Base-by-base conservation (phyloP, 1,140 invertebrate species). In the Pachyrhynchus sulphureomaculatus region DNA sequence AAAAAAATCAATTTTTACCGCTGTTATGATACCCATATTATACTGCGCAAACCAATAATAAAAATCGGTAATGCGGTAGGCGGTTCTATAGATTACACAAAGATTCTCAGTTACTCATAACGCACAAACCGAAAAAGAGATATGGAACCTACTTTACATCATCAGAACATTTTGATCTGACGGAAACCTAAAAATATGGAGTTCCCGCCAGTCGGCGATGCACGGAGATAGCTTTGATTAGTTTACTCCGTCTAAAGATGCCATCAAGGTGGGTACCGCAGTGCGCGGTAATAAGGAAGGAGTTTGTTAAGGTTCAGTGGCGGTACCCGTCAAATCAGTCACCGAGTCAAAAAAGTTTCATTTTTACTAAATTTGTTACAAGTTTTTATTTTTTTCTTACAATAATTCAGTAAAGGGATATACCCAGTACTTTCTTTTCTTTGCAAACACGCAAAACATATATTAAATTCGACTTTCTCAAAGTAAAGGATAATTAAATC, bases 161-260 rank as follows among this genome's bases (percentile, higher is more conserved):
- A 42, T 42, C 39, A 42, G 3, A 10, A 18, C 39, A 6, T 42
- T 42, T 18, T 20, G 18, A 42, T 42, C 39, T 42, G 15, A 20
- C 39, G 39, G 39, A 56, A 56, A 56, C 42, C 29, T 33, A 42
- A 54, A 56, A 56, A 17, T 44, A 56, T 29, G 26, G 33, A 41
- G 41, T 56, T 56, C 53, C 53, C 53, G 53, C 21, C 53, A 24
- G 55, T 47, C 55, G 55, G 55, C 32, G 55, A 58, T 58, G 13
- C 20, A 33, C 36, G 36, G 24, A 58, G 55, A 58, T 58, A 58
- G 39, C 55, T 58, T 58, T 58, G 55, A 58, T 58, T 56, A 58
- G 55, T 58, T 58, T 32, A 58, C 13, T 58, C 42, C 42, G 55
- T 48, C 55, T 58, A 56, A 33, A 58, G 55, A 58, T 58, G 55